Evolutionary conservation across 2,797 vertebrate genomes (phyloP).

Genomic region (Mus spretus): DNA sequence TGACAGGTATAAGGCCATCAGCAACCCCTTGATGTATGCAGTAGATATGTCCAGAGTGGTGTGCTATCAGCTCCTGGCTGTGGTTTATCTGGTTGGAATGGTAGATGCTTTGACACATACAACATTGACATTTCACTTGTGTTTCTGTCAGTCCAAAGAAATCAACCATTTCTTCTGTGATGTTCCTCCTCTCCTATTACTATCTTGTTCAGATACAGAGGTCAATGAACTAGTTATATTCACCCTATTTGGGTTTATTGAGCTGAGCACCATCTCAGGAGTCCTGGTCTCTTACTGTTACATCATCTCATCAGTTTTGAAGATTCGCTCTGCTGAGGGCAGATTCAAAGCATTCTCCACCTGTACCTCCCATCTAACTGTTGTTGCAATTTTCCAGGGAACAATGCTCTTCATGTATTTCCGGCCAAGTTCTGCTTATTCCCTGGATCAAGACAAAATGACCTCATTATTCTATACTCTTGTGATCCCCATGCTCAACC

Average conservation of each 20-base stretch:
- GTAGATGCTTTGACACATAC: slow-evolving; percentile 59
- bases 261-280: slow-evolving; percentile 62
- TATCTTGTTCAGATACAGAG: slow-evolving; percentile 61
- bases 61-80: background rate
- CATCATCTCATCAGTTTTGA: slow-evolving; percentile 63
- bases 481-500: slow-evolving; percentile 68
- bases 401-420: slow-evolving; percentile 77
- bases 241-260: slow-evolving; percentile 37
- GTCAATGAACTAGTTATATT: slow-evolving; percentile 58
- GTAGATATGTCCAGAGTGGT: background rate
- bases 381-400: slow-evolving; percentile 66
- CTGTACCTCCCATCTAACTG: slow-evolving; percentile 66
- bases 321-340: slow-evolving; percentile 50
- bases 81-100: slow-evolving; percentile 49
- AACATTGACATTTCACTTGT: background rate
- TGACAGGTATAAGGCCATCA: slow-evolving; percentile 31
- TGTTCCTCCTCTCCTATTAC: background rate
- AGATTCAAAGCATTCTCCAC: slow-evolving; percentile 77
- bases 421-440: slow-evolving; percentile 54
- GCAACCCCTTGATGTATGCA: background rate
- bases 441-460: background rate
- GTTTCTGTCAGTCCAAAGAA: slow-evolving; percentile 33
- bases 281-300: slow-evolving; percentile 65
- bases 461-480: slow-evolving; percentile 70
- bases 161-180: slow-evolving; percentile 67